A percentile compares a stretch with the other conserved stretches of the same genome.
Evolutionary conservation across 2,797 vertebrate genomes (phyloP).

Genomic region (Girardinus metallicus): DNA sequence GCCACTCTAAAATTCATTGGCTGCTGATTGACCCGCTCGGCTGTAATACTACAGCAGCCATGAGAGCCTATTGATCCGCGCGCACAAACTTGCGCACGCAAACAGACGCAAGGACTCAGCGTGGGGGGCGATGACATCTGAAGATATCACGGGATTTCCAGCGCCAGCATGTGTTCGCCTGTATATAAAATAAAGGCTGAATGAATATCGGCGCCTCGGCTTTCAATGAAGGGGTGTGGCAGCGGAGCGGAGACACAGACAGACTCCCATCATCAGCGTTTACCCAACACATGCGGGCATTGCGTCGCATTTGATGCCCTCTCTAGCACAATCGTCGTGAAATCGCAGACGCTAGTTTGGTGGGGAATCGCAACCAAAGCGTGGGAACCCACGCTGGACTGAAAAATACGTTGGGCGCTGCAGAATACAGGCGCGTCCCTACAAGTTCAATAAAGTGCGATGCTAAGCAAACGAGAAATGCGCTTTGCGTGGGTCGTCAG

Average conservation of each 20-base stretch:
- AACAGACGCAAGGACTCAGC: background rate
- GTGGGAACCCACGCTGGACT: constrained; percentile 5
- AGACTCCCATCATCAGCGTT: constrained; percentile 20
- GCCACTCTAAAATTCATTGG: constrained; percentile 7
- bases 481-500: constrained; percentile 18
- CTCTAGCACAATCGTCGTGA: background rate
- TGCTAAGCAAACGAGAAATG: background rate
- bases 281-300: constrained; percentile 1
- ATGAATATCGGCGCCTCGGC: constrained; percentile 7
- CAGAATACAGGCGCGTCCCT: background rate
- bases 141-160: constrained; percentile 8
- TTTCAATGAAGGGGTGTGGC: constrained; percentile 73
- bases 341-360: background rate
- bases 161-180: constrained; percentile 26
- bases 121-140: background rate
- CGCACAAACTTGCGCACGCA: constrained; percentile 31
- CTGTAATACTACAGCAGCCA: constrained; percentile 13
- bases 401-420: background rate
- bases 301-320: background rate
- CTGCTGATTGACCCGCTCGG: constrained; percentile 31
- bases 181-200: background rate
- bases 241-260: constrained; percentile 22
- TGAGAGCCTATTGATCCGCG: constrained; percentile 17
- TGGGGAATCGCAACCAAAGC: background rate
- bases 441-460: background rate